Evolutionary conservation across 2,797 vertebrate genomes (phyloP).

Genomic region (Sebastes trivittatus): DNA sequence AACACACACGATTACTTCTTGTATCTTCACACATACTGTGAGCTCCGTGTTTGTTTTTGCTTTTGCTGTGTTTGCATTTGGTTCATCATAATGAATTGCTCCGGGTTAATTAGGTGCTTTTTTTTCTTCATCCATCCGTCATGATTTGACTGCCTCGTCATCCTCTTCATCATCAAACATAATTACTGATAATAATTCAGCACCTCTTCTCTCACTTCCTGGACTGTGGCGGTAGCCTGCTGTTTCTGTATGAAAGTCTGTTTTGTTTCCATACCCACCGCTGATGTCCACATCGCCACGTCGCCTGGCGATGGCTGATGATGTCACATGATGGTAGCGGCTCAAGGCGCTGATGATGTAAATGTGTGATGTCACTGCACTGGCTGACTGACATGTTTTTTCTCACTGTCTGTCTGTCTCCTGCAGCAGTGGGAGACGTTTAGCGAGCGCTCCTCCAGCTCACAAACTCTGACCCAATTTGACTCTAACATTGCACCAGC

Average conservation of each 20-base stretch:
- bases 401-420: conserved; percentile 79
- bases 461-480: conserved; percentile 99
- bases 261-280: conserved; percentile 14
- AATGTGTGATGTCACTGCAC: conserved; percentile 78
- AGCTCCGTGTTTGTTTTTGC: conserved; percentile 18
- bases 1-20: background rate
- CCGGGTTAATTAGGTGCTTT: background rate
- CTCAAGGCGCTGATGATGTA: conserved; percentile 66
- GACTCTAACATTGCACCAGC: conserved; percentile 99
- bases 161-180: conserved; percentile 48
- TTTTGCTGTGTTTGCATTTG: conserved; percentile 48
- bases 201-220: conserved; percentile 36
- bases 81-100: conserved; percentile 38
- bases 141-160: conserved; percentile 30
- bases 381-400: conserved; percentile 78
- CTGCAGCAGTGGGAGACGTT: conserved; percentile 99
- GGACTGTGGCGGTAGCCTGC: conserved; percentile 33
- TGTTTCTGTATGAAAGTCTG: conserved; percentile 30
- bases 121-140: conserved; percentile 13
- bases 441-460: conserved; percentile 99
- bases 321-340: conserved; percentile 13
- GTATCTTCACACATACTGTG: background rate
- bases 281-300: background rate
- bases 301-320: background rate
- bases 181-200: conserved; percentile 63